phyloP scores from a whole-genome alignment of 2,888 invertebrate species.

The Chironomus riparius region DNA sequence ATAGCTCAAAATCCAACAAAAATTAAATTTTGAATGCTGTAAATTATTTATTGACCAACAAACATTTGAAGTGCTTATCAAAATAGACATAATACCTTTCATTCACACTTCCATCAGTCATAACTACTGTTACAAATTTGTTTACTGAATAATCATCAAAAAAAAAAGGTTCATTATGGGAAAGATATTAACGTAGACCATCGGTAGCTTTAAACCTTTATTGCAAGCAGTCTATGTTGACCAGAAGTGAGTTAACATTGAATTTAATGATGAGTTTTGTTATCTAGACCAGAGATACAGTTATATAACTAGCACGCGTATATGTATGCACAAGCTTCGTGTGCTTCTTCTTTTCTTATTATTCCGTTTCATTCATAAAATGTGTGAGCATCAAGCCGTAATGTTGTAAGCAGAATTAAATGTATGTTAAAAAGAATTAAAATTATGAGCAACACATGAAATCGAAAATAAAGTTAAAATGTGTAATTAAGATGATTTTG shows the following conservation, averaged over 20 bases:
- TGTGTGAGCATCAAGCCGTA: neutral
- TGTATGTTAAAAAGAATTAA: neutral
- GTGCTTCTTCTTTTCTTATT: neutral
- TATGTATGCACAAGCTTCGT: neutral
- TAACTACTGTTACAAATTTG: no score
- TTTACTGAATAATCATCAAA: no score
- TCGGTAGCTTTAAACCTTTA: no score
- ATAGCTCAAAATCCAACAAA: no score
- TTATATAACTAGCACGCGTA: constrained; percentile 14
- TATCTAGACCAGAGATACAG: constrained; percentile 25
- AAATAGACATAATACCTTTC: no score
- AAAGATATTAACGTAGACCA: neutral
- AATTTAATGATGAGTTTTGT: constrained; percentile 21
- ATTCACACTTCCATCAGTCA: no score
- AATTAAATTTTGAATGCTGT: no score
- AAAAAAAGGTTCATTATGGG: neutral
- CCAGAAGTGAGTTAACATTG: neutral
- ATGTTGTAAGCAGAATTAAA: neutral
- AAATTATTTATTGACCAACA: no score
- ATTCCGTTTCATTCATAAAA: neutral
- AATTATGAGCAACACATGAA: neutral
- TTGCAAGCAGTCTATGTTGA: neutral
- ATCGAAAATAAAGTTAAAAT: neutral
- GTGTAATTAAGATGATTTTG: neutral
- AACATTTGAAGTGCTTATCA: no score